These are phyloP conservation scores for Cyphomyrus plagiostoma DNA, from an alignment of 2,113 vertebrate genomes.

Conservation along the genomic window DNA sequence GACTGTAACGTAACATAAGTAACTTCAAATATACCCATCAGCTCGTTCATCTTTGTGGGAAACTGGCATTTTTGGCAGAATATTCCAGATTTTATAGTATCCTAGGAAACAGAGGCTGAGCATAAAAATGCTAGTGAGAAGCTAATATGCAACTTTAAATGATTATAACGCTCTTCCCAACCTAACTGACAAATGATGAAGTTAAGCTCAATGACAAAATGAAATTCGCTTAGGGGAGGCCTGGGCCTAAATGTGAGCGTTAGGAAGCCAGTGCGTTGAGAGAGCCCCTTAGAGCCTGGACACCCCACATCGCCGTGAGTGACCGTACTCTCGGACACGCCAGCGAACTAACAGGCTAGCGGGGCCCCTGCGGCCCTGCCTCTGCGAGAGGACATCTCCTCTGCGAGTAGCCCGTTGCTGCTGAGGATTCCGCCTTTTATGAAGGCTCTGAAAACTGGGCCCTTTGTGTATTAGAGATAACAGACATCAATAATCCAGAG, in stretches of 20 bases:
- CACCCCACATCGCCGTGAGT: background rate
- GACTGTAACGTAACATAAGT: background rate
- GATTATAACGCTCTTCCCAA: background rate
- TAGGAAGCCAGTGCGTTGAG: background rate
- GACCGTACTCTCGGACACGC: background rate
- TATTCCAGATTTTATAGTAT: background rate
- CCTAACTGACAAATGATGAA: background rate
- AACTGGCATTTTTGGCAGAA: background rate
- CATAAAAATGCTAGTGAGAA: background rate
- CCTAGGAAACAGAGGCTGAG: background rate
- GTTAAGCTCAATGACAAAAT: background rate
- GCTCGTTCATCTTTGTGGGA: background rate
- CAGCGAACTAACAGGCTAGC: background rate
- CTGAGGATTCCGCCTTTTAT: background rate
- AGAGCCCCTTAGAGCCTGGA: background rate
- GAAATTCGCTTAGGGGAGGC: background rate
- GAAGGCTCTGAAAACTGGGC: background rate
- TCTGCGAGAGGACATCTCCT: background rate
- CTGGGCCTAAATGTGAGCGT: background rate
- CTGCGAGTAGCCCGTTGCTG: background rate
- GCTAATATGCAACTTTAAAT: background rate
- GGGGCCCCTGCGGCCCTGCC: background rate
- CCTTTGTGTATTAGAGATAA: constrained; percentile 41
- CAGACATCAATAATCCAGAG: constrained; percentile 37
- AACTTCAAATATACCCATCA: background rate